Conservation (phyloP, 2,113 vertebrate species). For the Vidua chalybeata region DNA sequence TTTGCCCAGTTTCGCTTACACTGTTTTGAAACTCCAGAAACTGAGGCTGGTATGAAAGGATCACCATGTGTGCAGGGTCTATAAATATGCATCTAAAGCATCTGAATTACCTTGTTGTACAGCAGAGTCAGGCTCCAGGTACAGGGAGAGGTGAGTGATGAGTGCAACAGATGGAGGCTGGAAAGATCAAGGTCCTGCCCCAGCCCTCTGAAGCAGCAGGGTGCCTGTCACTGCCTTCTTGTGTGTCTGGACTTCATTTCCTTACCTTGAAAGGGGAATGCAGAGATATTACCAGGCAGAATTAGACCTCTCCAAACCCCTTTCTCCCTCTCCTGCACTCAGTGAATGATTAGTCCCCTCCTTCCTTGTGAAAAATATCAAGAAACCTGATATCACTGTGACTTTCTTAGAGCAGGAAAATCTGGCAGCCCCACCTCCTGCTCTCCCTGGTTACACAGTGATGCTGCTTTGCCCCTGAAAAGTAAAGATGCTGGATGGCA, state of each 20-base stretch:
- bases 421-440: fast-evolving
- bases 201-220: not conserved
- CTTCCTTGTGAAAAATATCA: not conserved
- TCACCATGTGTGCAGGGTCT: not conserved
- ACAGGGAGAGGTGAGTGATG: not conserved
- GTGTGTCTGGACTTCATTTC: not conserved
- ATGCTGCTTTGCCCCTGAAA: not conserved
- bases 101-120: not conserved
- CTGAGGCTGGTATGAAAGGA: not conserved
- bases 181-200: conserved; percentile 3
- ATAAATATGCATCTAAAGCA: not conserved
- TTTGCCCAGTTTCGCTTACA: not conserved
- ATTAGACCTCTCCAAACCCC: not conserved
- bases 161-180: conserved; percentile 5
- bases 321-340: not conserved
- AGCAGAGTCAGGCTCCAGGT: fast-evolving
- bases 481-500: not conserved
- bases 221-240: not conserved
- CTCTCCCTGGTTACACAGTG: not conserved
- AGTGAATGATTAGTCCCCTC: not conserved
- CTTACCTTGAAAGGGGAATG: not conserved
- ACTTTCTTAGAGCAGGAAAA: not conserved
- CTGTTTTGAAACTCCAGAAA: not conserved
- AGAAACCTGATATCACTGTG: not conserved
- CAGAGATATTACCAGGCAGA: not conserved